Evolutionary conservation across 2,797 vertebrate genomes (phyloP), one percentile per base, ranked within the genome.

Genomic region (Rousettus madagascariensis): DNA sequence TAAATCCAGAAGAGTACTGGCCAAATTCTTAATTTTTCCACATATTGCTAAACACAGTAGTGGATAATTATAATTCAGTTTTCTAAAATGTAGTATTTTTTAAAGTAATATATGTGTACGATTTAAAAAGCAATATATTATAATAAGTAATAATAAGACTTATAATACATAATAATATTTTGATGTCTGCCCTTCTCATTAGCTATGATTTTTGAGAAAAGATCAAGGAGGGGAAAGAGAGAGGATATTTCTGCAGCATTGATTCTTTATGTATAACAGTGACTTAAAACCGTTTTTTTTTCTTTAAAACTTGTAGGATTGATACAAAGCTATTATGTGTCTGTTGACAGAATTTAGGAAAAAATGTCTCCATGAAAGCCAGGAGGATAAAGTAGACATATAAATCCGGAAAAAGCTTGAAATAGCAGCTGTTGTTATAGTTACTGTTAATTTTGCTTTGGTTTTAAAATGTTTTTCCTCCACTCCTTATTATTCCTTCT

Each of bases 31-130:
- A 59, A 82, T 91, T 96, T 92, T 93, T 86, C 46, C n/a, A n/a
- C 30, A 28, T 74, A 53, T 38, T 93, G 36, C 49, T 82, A 89
- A 86, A 82, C 30, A 93, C 8, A 77, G 16, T 75, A 28, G 12
- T 41, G 3, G 72, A 80, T 63, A 91, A 69, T 88, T 95, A 91
- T 66, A 88, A 88, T 92, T 89, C 55, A 55, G 3, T 68, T 80
- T 91, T 88, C 65, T 69, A 88, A 95, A 93, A 86, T 4, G 3
- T 59, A 63, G 6, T 61, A 72, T 93, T 91, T 94, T 95, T 69
- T 6, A 38, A 91, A 84, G 43, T 78, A 92, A 89, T 66, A 61
- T 5, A 63, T 43, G 30, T 49, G 5, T 3, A n/a, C 13, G 85
- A 36, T 85, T 91, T 95, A n/a, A 92, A 93, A 85, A 89, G 10